Base-by-base conservation (phyloP, 1,140 invertebrate genomes). In the Hirudo medicinalis region DNA sequence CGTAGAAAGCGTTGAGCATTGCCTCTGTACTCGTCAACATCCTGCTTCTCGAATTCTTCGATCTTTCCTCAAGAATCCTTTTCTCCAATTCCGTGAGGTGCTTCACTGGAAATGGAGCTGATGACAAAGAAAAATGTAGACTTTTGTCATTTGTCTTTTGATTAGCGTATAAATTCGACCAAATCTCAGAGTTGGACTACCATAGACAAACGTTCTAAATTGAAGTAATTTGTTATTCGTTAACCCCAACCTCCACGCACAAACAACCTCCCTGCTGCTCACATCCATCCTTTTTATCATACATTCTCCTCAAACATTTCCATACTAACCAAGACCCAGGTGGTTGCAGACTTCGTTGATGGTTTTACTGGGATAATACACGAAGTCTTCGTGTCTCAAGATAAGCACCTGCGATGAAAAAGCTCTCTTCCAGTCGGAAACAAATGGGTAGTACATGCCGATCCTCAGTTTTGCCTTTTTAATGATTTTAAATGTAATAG, bases 371-470 rank as follows among this genome's bases (percentile, higher is more conserved):
- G 69, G 69, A 22, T 22, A 27, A 27, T n/a, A 53, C 0, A 70
- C 36, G n/a, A 53, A 70, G 54, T 70, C 69, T 22, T 70, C 69
- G 53, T 70, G 53, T 40, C 69, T 36, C 17, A 70, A 1, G n/a
- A 70, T 19, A 11, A 49, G 32, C 15, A 70, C 40, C 25, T 70
- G 69, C 22, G 40, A 43, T 53, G 29, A 2, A 27, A 70, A 70
- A 2, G 53, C 69, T 19, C 53, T 22, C 19, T 43, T 49, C 69
- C 69, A 70, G n/a, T 70, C 69, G 40, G 25, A 20, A 17, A 70
- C 43, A 53, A 70, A 70, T 13, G 40, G 53, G 43, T 70, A 70
- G 43, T 70, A 70, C 69, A 70, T 70, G n/a, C 69, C 53, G 27
- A 70, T 70, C n/a, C 69, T 36, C 69, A 70, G 29, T 25, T 49